Evolutionary conservation across 2,888 invertebrate species (phyloP).

Genomic region (Tinea trinotella): DNA sequence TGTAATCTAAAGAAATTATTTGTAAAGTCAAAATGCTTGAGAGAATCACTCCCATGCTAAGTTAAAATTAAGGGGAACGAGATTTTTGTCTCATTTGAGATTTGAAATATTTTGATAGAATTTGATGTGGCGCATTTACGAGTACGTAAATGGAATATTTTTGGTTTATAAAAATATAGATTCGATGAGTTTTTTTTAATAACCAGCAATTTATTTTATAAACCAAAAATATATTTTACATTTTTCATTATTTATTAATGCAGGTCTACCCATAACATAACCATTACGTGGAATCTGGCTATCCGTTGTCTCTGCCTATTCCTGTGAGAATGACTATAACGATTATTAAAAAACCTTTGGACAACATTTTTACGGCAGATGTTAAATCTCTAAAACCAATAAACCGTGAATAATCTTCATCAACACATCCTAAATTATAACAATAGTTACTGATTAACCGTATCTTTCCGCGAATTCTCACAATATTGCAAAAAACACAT

Average conservation of each 20-base stretch:
- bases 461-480: constrained; percentile 35
- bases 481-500: constrained; percentile 40
- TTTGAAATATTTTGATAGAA: not conserved
- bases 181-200: too few species aligned
- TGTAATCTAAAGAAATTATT: constrained; percentile 46
- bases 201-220: too few species aligned
- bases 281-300: too few species aligned
- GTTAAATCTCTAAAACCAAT: not conserved
- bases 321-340: too few species aligned
- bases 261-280: too few species aligned
- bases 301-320: too few species aligned
- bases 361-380: not conserved
- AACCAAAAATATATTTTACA: too few species aligned
- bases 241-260: too few species aligned
- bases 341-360: too few species aligned
- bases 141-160: too few species aligned
- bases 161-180: too few species aligned
- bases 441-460: constrained; percentile 39
- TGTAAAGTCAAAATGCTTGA: constrained; percentile 25
- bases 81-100: not conserved
- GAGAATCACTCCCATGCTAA: constrained; percentile 21
- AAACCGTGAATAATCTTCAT: not conserved
- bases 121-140: too few species aligned
- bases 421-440: constrained; percentile 1
- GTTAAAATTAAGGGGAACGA: constrained; percentile 12